Conservation (phyloP, 2,113 vertebrate genomes). For the Hemibagrus wyckioides region DNA sequence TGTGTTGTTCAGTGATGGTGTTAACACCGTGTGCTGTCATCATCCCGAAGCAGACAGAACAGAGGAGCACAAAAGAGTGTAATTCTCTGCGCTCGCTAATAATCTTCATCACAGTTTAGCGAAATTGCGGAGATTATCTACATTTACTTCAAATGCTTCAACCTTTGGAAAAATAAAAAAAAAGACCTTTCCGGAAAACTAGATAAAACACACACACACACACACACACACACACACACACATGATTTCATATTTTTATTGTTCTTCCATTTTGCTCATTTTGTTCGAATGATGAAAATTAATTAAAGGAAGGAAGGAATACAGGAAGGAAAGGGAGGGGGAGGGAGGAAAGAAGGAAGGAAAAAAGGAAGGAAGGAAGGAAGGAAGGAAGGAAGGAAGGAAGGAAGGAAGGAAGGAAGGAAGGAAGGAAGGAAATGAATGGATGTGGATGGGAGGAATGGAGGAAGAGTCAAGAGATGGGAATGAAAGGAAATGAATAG, state of each 20-base stretch:
- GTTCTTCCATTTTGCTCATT: background rate
- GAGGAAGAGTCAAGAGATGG: background rate
- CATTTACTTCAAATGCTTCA: background rate
- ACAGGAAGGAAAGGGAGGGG: too few species aligned
- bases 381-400: background rate
- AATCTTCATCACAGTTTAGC: background rate
- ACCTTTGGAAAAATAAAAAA: background rate
- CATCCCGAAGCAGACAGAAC: slow-evolving; percentile 14
- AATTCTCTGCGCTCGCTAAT: background rate
- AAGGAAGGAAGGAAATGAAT: background rate
- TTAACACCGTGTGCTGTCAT: slow-evolving; percentile 25
- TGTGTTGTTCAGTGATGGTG: slow-evolving; percentile 1
- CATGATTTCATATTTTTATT: background rate
- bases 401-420: too few species aligned
- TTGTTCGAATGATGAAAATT: too few species aligned
- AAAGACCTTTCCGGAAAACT: background rate
- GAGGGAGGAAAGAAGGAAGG: too few species aligned
- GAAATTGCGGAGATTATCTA: background rate
- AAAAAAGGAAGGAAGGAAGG: too few species aligned
- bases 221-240: too few species aligned
- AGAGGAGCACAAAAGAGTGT: slow-evolving; percentile 10
- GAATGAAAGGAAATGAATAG: background rate
- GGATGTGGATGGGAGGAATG: background rate
- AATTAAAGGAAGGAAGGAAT: too few species aligned
- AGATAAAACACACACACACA: background rate